Percentiles rank a stretch among this genome's conserved stretches.
phyloP scores from a whole-genome alignment of 2,888 invertebrate species.

The Melinopterus prodromus region DNA sequence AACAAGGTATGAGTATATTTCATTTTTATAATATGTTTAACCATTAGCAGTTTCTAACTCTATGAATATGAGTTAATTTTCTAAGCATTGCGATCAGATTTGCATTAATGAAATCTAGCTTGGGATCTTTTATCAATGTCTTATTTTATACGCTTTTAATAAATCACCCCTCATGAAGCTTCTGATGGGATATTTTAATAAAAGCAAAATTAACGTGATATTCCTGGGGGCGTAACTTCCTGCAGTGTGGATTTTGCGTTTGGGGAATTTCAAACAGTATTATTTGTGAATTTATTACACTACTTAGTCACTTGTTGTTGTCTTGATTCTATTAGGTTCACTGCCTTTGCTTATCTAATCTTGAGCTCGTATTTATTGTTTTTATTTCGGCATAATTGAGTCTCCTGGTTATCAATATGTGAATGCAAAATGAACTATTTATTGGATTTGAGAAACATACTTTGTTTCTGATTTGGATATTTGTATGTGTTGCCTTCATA shows the following conservation, averaged over 20 bases:
- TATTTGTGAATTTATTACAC: not conserved
- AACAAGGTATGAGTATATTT: no score
- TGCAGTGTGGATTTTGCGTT: slow-evolving; percentile 14
- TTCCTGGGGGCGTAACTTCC: slow-evolving; percentile 22
- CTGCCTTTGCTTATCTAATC: not conserved
- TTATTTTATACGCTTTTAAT: not conserved
- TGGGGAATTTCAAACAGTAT: slow-evolving; percentile 14
- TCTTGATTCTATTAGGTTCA: not conserved
- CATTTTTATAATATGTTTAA: no score
- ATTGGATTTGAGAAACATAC: not conserved
- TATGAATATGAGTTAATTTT: no score
- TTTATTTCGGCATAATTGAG: not conserved
- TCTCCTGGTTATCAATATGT: not conserved
- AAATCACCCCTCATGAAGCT: not conserved
- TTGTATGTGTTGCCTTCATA: not conserved
- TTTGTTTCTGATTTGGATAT: not conserved
- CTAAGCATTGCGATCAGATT: no score
- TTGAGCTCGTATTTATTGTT: not conserved
- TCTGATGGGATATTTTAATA: not conserved
- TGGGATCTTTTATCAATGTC: not conserved
- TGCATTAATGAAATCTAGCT: not conserved
- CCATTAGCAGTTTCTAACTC: no score
- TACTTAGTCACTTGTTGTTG: not conserved
- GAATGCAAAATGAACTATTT: not conserved
- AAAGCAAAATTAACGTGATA: not conserved